Percentiles rank a stretch among this genome's conserved stretches.
These are phyloP conservation scores for Melierax canorus DNA, from an alignment of 2,113 vertebrate genomes.

Conservation along the genomic window DNA sequence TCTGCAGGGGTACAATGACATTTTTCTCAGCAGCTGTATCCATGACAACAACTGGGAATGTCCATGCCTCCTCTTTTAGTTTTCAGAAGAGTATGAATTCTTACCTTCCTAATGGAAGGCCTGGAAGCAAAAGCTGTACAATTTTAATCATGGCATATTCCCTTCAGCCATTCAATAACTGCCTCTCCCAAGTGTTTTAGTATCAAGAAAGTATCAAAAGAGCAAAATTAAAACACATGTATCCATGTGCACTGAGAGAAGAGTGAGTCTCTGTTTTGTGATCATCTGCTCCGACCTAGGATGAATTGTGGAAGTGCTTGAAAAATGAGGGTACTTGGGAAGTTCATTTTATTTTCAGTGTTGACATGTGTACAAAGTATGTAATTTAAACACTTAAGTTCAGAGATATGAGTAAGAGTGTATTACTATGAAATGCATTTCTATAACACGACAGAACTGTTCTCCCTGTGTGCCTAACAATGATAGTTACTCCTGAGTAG, in stretches of 20 bases:
- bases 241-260: background rate
- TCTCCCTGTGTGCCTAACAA: background rate
- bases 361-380: background rate
- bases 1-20: constrained; percentile 64
- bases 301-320: background rate
- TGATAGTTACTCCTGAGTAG: background rate
- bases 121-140: background rate
- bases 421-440: background rate
- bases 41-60: constrained; percentile 64
- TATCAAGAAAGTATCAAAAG: background rate
- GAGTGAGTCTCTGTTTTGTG: background rate
- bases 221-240: background rate
- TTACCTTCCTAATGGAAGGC: constrained; percentile 18
- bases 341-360: background rate
- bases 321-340: background rate
- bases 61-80: constrained; percentile 1
- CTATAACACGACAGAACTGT: background rate
- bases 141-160: background rate
- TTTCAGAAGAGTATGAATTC: constrained; percentile 7
- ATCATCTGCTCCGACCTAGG: background rate
- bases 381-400: background rate
- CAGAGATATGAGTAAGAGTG: background rate
- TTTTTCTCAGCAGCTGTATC: constrained; percentile 63
- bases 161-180: background rate
- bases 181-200: background rate